These are phyloP conservation scores for Aegypius monachus DNA, from an alignment of 2,113 vertebrate species.

Conservation along the genomic window DNA sequence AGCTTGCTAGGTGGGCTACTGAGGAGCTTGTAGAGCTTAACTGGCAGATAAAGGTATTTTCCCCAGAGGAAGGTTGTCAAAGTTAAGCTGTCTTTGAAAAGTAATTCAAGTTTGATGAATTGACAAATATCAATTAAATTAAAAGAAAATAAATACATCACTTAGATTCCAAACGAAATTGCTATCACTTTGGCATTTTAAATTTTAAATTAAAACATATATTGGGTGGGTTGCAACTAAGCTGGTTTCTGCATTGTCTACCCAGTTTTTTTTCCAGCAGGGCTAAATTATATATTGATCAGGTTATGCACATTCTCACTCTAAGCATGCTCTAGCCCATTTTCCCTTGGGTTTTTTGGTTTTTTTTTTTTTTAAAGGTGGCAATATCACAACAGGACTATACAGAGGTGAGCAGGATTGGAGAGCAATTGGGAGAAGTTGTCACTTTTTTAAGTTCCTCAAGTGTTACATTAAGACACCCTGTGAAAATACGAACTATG, in stretches of 20 bases:
- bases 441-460: background rate
- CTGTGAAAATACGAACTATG: background rate
- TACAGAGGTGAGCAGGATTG: background rate
- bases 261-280: background rate
- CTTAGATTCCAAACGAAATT: background rate
- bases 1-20: conserved; percentile 1
- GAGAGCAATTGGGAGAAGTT: background rate
- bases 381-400: background rate
- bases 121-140: background rate
- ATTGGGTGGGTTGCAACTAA: background rate
- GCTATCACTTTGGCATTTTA: background rate
- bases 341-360: background rate
- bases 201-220: background rate
- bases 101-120: background rate
- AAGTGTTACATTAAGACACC: background rate
- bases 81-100: background rate
- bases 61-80: conserved; percentile 18
- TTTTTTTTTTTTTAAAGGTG: background rate
- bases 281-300: background rate
- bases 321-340: background rate
- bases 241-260: background rate
- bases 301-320: background rate
- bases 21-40: background rate
- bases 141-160: background rate
- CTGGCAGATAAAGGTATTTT: conserved; percentile 18